A percentile compares a stretch with the other conserved stretches of the same genome.
Evolutionary conservation across 2,888 invertebrate genomes (phyloP).

Genomic region (Notodonta dromedarius): DNA sequence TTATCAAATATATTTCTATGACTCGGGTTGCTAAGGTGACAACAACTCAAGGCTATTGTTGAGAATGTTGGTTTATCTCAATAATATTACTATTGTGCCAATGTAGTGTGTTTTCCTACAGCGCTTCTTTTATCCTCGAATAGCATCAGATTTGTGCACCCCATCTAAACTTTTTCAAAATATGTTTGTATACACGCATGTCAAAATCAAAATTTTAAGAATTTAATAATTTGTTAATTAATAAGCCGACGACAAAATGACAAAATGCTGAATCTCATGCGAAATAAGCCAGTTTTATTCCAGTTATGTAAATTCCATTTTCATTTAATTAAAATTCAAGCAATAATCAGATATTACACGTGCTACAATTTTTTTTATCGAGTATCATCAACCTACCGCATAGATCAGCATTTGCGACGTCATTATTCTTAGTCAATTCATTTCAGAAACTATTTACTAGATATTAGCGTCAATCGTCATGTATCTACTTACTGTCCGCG

Average conservation of each 20-base stretch:
- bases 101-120: too few relatives aligned
- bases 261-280: slow-evolving; percentile 38
- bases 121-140: too few relatives aligned
- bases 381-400: slow-evolving; percentile 23
- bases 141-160: too few relatives aligned
- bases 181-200: too few relatives aligned
- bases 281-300: slow-evolving; percentile 7
- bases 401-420: slow-evolving; percentile 51
- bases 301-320: background rate
- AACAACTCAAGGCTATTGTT: too few relatives aligned
- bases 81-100: too few relatives aligned
- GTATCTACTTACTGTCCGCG: slow-evolving; percentile 43
- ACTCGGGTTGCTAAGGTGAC: too few relatives aligned
- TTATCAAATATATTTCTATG: background rate
- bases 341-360: background rate
- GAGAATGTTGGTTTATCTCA: too few relatives aligned
- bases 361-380: background rate
- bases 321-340: slow-evolving; percentile 1
- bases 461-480: slow-evolving; percentile 32
- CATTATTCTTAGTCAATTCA: slow-evolving; percentile 77
- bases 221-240: background rate
- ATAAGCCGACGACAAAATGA: slow-evolving; percentile 26
- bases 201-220: background rate
- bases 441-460: slow-evolving; percentile 67
- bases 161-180: too few relatives aligned